These are phyloP conservation scores for Operophtera brumata DNA, from an alignment of 2,888 invertebrate species.

Conservation along the genomic window DNA sequence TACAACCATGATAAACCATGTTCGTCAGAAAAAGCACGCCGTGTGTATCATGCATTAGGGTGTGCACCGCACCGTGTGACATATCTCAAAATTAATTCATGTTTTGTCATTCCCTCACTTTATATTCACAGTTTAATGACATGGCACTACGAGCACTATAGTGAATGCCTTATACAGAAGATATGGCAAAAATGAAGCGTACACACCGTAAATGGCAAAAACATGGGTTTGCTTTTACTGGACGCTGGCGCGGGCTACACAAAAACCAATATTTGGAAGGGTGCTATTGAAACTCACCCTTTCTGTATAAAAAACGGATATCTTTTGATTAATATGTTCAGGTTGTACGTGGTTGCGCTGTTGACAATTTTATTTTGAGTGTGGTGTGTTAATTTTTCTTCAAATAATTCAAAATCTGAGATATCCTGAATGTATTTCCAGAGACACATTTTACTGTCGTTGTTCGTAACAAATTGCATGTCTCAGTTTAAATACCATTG, in stretches of 20 bases:
- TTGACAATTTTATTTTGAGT: slow-evolving; percentile 18
- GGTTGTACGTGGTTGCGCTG: slow-evolving; percentile 31
- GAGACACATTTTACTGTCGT: neutral
- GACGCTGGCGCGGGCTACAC: slow-evolving; percentile 56
- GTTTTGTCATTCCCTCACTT: slow-evolving; percentile 80
- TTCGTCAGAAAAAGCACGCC: slow-evolving; percentile 21
- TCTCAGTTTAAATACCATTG: too few species aligned
- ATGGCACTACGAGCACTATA: slow-evolving; percentile 71
- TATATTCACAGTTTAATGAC: slow-evolving; percentile 77
- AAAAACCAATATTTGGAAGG: slow-evolving; percentile 80
- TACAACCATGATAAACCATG: neutral
- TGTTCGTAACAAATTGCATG: too few species aligned
- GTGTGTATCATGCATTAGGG: slow-evolving; percentile 52
- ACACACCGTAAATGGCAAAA: slow-evolving; percentile 66
- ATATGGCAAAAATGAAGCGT: slow-evolving; percentile 64
- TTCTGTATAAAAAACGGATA: slow-evolving; percentile 70
- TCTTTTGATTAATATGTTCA: slow-evolving; percentile 72
- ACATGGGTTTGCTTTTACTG: slow-evolving; percentile 79
- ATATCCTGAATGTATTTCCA: too few species aligned
- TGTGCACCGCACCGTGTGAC: slow-evolving; percentile 74
- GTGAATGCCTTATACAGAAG: slow-evolving; percentile 62
- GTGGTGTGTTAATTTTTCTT: neutral
- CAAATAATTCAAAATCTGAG: too few species aligned
- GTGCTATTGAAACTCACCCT: slow-evolving; percentile 74
- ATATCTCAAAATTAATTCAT: slow-evolving; percentile 79